Base-by-base conservation (phyloP, 1,140 invertebrate genomes). In the Episyrphus balteatus region DNA sequence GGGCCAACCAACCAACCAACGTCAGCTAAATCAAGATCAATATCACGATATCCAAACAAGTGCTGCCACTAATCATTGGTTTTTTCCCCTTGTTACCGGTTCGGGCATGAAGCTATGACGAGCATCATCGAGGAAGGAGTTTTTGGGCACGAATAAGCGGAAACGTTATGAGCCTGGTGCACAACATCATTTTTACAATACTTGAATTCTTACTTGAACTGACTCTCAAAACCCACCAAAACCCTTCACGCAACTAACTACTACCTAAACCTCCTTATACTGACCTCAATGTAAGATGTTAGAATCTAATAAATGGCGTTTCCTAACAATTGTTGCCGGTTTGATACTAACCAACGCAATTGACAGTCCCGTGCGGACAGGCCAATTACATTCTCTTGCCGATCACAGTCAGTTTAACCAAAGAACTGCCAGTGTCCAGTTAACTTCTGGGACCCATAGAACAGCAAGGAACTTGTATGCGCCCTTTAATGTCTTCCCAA, bases 261-360 rank as follows among this genome's bases (percentile, higher is more conserved):
- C 39, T 43, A n/a, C 42, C 42, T n/a, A 43, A 9, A 43, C 42
- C 26, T 12, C 17, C 42, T n/a, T 6, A 14, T n/a, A 14, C 42
- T 34, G 41, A 43, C 57, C 62, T 65, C 62, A 52, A 66, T 66
- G 62, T 66, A 66, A 64, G 44, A 68, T 68, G 65, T 61, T 67
- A 63, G 61, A 61, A 51, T 51, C 55, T 55, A 62, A 49, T 44
- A 61, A 55, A 57, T 62, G 63, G 58, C 51, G 52, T 42, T 49
- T 57, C 41, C 47, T 49, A 19, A 50, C 46, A 44, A 45, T 50
- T 37, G 21, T 55, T 31, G 46, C 33, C 51, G 49, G 57, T 53
- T 49, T 65, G 37, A 42, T 62, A 32, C 50, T 60, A 44, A 43
- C 41, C 11, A 39, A 46, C 42, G 48, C 48, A 14, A 45, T 41